phyloP scores from a whole-genome alignment of 2,888 invertebrate species.

The Rhagium mordax region DNA sequence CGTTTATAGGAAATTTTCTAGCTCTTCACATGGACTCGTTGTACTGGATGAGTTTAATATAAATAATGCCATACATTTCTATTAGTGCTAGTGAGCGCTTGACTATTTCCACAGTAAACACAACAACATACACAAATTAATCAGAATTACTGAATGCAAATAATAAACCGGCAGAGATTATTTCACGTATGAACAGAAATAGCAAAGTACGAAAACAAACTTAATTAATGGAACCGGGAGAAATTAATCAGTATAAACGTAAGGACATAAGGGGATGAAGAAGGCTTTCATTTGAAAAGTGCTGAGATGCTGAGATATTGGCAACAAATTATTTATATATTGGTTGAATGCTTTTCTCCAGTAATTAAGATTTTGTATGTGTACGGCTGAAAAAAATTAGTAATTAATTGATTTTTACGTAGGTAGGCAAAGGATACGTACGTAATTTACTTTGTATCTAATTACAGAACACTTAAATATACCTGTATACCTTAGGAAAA shows the following conservation, averaged over 20 bases:
- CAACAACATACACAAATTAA: not conserved
- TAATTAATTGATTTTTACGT: not conserved
- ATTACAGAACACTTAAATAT: not conserved
- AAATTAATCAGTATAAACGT: no score
- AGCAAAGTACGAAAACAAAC: not conserved
- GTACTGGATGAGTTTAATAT: not conserved
- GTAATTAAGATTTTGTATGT: not conserved
- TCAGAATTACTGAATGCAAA: not conserved
- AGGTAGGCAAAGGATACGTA: not conserved
- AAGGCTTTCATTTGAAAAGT: not conserved
- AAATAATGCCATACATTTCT: not conserved
- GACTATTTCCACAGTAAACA: not conserved
- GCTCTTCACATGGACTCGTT: not conserved
- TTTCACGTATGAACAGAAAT: not conserved
- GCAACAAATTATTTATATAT: not conserved
- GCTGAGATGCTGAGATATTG: not conserved
- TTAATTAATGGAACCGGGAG: not conserved
- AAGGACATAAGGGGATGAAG: no score
- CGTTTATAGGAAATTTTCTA: no score
- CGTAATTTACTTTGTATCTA: not conserved
- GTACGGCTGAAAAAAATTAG: not conserved
- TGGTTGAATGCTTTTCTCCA: not conserved
- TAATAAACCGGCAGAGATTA: not conserved
- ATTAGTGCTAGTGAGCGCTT: not conserved
- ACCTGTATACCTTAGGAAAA: no score